These are phyloP conservation scores for Embiotoca jacksoni DNA, from an alignment of 2,113 vertebrate genomes.

Conservation along the genomic window DNA sequence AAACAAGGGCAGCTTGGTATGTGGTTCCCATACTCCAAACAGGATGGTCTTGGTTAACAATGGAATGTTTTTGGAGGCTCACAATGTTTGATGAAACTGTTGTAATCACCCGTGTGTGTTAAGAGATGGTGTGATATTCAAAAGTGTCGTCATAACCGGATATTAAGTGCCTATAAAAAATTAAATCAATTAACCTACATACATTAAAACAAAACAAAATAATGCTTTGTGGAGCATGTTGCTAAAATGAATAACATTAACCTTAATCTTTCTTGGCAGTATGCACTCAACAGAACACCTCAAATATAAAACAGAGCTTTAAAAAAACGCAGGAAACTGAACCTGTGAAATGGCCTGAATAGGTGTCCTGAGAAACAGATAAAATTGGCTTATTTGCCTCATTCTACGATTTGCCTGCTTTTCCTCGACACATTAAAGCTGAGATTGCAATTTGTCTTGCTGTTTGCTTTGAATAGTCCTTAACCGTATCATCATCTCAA, in stretches of 20 bases:
- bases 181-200: constrained; percentile 2
- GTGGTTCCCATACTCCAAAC: constrained; percentile 77
- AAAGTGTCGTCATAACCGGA: background rate
- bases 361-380: constrained; percentile 57
- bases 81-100: constrained; percentile 45
- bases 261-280: constrained; percentile 36
- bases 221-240: constrained; percentile 6
- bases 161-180: constrained; percentile 3
- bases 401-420: constrained; percentile 72
- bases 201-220: constrained; percentile 17
- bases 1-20: constrained; percentile 78
- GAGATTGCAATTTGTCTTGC: constrained; percentile 87
- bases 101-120: constrained; percentile 11
- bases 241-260: constrained; percentile 27
- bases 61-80: constrained; percentile 37
- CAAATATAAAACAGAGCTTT: constrained; percentile 41
- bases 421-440: constrained; percentile 86
- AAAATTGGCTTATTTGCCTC: constrained; percentile 80
- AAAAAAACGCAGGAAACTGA: constrained; percentile 31
- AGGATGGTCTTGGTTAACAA: constrained; percentile 61
- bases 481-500: constrained; percentile 92
- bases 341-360: constrained; percentile 62
- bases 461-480: constrained; percentile 89
- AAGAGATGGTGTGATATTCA: constrained; percentile 3
- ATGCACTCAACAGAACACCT: constrained; percentile 32